Conservation (phyloP, 2,113 vertebrate genomes). For the Anthoscopus minutus region DNA sequence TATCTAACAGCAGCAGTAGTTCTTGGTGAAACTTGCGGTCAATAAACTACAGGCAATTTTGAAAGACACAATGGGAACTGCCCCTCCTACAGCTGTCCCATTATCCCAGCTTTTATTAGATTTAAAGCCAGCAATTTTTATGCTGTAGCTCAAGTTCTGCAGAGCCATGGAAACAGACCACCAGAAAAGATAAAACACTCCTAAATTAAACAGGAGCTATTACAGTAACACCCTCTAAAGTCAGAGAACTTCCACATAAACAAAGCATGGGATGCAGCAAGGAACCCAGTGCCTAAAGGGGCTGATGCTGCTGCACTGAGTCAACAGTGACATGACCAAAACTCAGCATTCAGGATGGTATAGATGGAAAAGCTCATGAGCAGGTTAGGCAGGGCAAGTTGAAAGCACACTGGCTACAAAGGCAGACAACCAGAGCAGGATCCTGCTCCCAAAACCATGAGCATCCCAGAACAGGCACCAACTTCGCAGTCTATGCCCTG, state of each 20-base stretch:
- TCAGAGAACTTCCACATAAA: not conserved
- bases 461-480: not conserved
- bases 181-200: constrained; percentile 51
- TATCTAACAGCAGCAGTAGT: constrained; percentile 46
- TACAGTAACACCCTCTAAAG: not conserved
- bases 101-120: constrained; percentile 66
- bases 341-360: not conserved
- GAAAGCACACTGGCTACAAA: not conserved
- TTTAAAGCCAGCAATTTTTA: constrained; percentile 55
- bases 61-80: constrained; percentile 56
- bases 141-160: constrained; percentile 33
- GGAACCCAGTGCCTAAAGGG: not conserved
- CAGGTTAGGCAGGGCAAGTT: not conserved
- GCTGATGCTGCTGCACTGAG: not conserved
- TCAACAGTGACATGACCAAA: accelerated
- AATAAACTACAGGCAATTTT: constrained; percentile 63
- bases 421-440: not conserved
- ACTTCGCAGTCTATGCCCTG: not conserved
- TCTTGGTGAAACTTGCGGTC: constrained; percentile 60
- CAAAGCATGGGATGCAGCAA: not conserved
- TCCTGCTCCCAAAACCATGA: not conserved
- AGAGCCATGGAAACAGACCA: constrained; percentile 57
- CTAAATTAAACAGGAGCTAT: constrained; percentile 21
- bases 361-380: not conserved
- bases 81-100: constrained; percentile 61